Evolutionary conservation across 2,797 vertebrate species (phyloP).

Genomic region (Phataginus tetradactyla): DNA sequence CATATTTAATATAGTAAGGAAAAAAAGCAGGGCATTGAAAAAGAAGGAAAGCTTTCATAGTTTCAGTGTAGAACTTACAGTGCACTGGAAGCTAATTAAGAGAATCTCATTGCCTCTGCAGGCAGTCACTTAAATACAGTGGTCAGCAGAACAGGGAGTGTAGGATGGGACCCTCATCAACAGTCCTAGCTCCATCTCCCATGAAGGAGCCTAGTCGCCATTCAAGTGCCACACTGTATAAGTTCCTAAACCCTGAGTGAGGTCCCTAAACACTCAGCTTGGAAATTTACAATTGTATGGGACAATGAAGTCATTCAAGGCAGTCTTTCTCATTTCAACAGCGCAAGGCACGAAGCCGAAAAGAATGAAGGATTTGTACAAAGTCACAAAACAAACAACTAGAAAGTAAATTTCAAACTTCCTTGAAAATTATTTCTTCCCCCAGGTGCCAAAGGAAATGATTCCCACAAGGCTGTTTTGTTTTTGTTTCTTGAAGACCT

Average conservation of each 20-base stretch:
- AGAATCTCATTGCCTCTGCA: not conserved
- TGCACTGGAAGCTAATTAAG: not conserved
- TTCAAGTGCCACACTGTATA: rapidly evolving
- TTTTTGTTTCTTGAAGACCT: not conserved
- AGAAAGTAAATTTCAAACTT: not conserved
- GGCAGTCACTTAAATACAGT: not conserved
- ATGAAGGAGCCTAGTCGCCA: not conserved
- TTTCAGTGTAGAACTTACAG: not conserved
- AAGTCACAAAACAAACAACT: not conserved
- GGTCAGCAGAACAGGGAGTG: not conserved
- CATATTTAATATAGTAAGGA: not conserved
- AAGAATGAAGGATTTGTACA: not conserved
- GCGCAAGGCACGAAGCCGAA: not conserved
- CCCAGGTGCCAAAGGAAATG: not conserved
- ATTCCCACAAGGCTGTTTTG: not conserved
- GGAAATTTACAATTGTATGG: not conserved
- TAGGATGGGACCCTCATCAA: not conserved
- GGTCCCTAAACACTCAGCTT: not conserved
- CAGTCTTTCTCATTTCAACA: not conserved
- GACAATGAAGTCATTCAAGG: not conserved
- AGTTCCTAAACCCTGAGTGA: not conserved
- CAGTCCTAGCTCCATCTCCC: not conserved
- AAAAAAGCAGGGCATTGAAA: not conserved
- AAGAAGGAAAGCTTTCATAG: not conserved
- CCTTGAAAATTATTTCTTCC: not conserved